Evolutionary conservation across 1,140 invertebrate genomes (phyloP), one percentile per base, ranked within the genome.

Genomic region (Nephotettix cincticeps): DNA sequence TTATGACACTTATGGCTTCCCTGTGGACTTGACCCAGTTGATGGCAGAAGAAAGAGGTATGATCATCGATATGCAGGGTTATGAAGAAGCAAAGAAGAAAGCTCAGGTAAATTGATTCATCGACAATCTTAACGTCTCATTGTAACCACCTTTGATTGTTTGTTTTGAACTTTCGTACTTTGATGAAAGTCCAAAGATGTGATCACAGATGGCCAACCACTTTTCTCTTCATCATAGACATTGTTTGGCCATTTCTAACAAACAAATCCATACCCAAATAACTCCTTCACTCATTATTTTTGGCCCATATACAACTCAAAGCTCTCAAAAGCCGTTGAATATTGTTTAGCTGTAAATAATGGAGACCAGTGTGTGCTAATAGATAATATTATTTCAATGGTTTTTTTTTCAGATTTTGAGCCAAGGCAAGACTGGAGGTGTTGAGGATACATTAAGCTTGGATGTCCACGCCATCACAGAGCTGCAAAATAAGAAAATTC

Each of bases 1-100:
- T 43, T 99, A 99, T 81, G 98, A 99, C 79, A 99, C 98, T 0
- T 99, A 99, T 81, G 98, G 98, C 17, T 99, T 99, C 80, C 98
- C 98, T 2, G 89, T 99, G 69, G 98, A 99, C 86, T 86, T 99
- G 36, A 99, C 98, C 0, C 90, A 94, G 76, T 83, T 99, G 1
- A 99, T 99, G 97, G 91, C 91, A 56, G 97, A 99, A 85, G 98
- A 99, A 83, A 95, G 93, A 79, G 93, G 92, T 11, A 81, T 99
- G 0, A 80, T 81, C 58, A 90, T 99, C 72, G 94, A 99, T 81
- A 91, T 96, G 89, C 82, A 80, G 30, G 89, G 84, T 32, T 99
- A 98, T 82, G 96, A 99, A 83, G 91, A 93, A 78, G 89, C 93
- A 11, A 99, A 96, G 80, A 94, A 94, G 80, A 86, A 90, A 79